A percentile compares a stretch with the other conserved stretches of the same genome.
Conservation (phyloP, 2,888 invertebrate genomes). For the Argyra leucocephala region DNA sequence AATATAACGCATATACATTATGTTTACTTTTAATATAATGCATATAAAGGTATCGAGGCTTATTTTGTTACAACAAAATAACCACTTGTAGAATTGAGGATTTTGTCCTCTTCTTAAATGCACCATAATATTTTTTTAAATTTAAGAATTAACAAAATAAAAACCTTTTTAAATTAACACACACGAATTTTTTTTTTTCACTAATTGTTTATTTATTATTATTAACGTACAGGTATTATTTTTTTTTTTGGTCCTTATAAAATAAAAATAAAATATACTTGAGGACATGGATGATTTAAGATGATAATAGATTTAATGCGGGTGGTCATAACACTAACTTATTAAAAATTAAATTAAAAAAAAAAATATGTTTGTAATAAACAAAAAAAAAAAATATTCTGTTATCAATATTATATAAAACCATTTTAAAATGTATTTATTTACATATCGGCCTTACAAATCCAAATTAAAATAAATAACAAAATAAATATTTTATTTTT, state of each 20-base stretch:
- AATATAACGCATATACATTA: not conserved
- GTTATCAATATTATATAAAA: too few relatives aligned
- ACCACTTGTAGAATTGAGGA: not conserved
- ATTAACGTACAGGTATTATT: not conserved
- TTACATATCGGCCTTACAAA: too few relatives aligned
- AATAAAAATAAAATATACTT: not conserved
- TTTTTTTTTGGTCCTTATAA: not conserved
- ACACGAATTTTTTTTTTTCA: not conserved
- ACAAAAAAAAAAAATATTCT: too few relatives aligned
- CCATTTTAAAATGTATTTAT: too few relatives aligned
- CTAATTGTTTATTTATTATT: conserved; percentile 3
- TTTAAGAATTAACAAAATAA: not conserved
- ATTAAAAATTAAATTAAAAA: not conserved
- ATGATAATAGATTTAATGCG: not conserved
- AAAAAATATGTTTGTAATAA: too few relatives aligned
- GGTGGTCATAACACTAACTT: not conserved
- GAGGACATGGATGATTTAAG: not conserved
- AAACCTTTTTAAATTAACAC: not conserved
- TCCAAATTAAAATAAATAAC: too few relatives aligned
- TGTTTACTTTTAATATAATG: not conserved
- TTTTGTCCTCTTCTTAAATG: not conserved
- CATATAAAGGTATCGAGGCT: not conserved
- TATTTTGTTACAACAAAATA: not conserved
- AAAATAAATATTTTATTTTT: too few relatives aligned
- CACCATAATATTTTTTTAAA: not conserved